Conservation (phyloP, 1,140 invertebrate species). For the Solenopsis invicta region DNA sequence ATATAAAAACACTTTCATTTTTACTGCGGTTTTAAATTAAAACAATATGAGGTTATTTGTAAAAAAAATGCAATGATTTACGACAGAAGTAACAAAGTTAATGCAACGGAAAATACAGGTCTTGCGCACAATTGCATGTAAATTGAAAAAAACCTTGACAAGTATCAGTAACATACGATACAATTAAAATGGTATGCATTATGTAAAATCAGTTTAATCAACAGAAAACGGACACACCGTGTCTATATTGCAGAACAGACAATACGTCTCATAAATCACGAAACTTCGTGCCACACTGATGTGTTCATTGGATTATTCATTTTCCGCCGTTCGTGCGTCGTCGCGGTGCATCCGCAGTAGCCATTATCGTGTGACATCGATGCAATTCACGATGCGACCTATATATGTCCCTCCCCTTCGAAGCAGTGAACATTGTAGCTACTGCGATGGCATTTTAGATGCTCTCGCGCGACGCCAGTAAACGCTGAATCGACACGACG, state of each 20-base stretch:
- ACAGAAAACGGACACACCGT: background rate
- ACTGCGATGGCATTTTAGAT: constrained; percentile 3
- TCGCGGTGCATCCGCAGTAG: constrained; percentile 40
- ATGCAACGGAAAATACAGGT: background rate
- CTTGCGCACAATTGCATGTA: background rate
- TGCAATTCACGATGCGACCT: constrained; percentile 32
- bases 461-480: background rate
- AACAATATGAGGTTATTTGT: background rate
- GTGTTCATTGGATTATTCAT: constrained; percentile 63
- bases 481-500: constrained; percentile 46
- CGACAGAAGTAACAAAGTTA: background rate
- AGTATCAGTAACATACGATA: background rate
- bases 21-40: background rate
- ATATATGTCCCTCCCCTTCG: background rate
- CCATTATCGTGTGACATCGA: constrained; percentile 54
- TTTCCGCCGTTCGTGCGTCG: constrained; percentile 32
- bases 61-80: background rate
- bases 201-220: constrained; percentile 25
- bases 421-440: background rate
- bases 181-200: background rate
- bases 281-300: constrained; percentile 40
- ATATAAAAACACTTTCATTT: background rate
- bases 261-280: constrained; percentile 60
- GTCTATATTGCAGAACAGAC: constrained; percentile 20
- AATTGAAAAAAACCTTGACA: background rate